Evolutionary conservation across 2,797 vertebrate species (phyloP), one percentile per base, ranked within the genome.

Genomic region (Oryzias dopingdopingensis): DNA sequence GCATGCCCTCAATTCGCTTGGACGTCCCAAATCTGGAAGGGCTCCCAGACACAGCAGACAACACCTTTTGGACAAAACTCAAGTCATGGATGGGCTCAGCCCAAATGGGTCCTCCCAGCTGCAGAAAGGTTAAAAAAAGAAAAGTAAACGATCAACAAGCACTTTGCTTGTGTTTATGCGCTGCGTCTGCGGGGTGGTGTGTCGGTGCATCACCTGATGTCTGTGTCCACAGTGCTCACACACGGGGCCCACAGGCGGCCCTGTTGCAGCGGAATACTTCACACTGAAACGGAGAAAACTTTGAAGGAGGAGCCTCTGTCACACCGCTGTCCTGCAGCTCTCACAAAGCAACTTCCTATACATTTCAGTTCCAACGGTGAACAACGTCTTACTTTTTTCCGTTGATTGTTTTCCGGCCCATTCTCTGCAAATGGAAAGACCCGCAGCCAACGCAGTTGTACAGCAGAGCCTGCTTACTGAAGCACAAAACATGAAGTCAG

Each of bases 391-490:
- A 96, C 96, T 94, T 81, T 42, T 85, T 91, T 0, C 93, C 92
- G 0, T 92, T 84, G 64, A 23, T 78, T 0, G 61, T 89, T 7
- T 81, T 90, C 69, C 92, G 92, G 48, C 96, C 96, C 74, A 97
- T 92, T 29, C 89, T 91, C 84, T 98, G 96, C 0, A 96, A 61
- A 60, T 95, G 90, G 76, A 94, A 94, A 0, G 93, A 81, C 0
- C 96, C 94, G 0, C 96, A 98, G 52, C 96, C 96, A 7, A 94
- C 92, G 17, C 96, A 97, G 87, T 95, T 94, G 67, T 94, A 98
- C 40, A 96, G 81, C 79, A 98, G 80, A 0, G 93, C 94, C 86
- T 96, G 96, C 64, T 97, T 97, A 82, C 94, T 96, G 88, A 7
- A 65, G 65, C 20, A 1, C 16, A 16, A 6, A 1, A 6, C 18